Base-by-base conservation (phyloP, 2,888 invertebrate species). In the Melanophora roralis region DNA sequence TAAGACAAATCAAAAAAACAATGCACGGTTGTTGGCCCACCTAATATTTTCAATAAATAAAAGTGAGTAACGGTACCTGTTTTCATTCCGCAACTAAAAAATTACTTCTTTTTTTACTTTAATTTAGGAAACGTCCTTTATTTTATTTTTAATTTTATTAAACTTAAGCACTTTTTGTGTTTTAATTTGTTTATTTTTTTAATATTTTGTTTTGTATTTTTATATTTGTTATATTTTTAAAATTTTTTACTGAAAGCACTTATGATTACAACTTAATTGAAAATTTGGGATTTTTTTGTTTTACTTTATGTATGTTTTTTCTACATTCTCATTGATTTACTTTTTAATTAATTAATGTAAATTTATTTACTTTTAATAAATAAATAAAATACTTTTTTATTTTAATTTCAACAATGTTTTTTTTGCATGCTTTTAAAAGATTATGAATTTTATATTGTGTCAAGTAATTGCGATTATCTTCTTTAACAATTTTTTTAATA, bases 201-300 rank as follows among this genome's bases (percentile, higher is more conserved):
- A n/a, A n/a, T n/a, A n/a, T n/a, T 9, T 14, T 72, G 67, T 68
- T 38, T 14, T 72, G 80, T n/a, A n/a, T 47, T 69, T 69, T 27
- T 27, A 27, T 27, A 27, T 27, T 5, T 60, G 27, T 68, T 65
- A 60, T 27, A 40, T 60, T 43, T n/a, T 12, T n/a, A n/a, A n/a
- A n/a, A n/a, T n/a, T 9, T 14, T 72, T 72, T 68, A 45, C 19
- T 72, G 80, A 80, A 80, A 80, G 80, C 80, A 80, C 80, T 80
- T 80, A 76, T 34, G 40, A 80, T 80, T 80, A 80, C 72, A 76
- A 72, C 76, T 76, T 72, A 80, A 80, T 76, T 80, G 75, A 76
- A 76, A 73, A 64, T 62, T 80, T 76, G 51, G 49, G 51, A 67
- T 78, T 75, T 60, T 19, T 73, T 51, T 2, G 14, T 11, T n/a